Evolutionary conservation across 2,113 vertebrate genomes (phyloP).

Genomic region (Arothron firmamentum): DNA sequence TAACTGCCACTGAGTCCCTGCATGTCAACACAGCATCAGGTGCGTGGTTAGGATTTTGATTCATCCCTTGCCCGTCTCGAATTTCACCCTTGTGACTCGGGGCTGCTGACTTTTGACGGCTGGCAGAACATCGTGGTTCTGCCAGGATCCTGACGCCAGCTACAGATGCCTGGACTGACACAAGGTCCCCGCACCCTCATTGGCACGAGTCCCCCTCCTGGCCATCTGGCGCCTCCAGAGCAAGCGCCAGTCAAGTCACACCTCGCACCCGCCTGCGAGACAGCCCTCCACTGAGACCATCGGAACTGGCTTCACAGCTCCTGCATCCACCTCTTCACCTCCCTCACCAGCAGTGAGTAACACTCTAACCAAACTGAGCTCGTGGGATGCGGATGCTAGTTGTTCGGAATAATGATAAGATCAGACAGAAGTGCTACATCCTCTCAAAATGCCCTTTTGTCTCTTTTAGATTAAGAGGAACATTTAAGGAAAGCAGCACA

Average conservation of each 20-base stretch:
- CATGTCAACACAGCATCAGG: constrained; percentile 60
- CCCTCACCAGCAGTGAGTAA: constrained; percentile 20
- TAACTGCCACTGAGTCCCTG: constrained; percentile 48
- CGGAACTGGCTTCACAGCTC: constrained; percentile 28
- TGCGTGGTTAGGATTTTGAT: constrained; percentile 55
- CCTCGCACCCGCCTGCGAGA: constrained; percentile 37
- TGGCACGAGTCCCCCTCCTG: constrained; percentile 51
- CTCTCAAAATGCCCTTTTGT: constrained; percentile 36
- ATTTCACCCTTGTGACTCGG: constrained; percentile 43
- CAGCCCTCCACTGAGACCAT: constrained; percentile 34
- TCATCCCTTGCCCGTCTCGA: constrained; percentile 64
- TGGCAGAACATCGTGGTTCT: constrained; percentile 37
- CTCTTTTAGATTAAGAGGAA: constrained; percentile 38
- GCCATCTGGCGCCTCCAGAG: constrained; percentile 70
- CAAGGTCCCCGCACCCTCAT: constrained; percentile 57
- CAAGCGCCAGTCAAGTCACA: constrained; percentile 74
- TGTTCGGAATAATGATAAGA: constrained; percentile 19
- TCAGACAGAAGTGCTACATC: constrained; percentile 13
- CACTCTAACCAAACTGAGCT: constrained; percentile 34
- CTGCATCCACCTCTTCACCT: constrained; percentile 18
- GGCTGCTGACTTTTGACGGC: constrained; percentile 47
- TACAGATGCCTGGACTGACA: constrained; percentile 66
- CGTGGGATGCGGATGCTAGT: neutral
- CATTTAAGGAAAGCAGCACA: constrained; percentile 11
- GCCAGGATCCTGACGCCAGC: constrained; percentile 60